Conservation (phyloP, 2,888 invertebrate species). For the Creontiades dilutus region DNA sequence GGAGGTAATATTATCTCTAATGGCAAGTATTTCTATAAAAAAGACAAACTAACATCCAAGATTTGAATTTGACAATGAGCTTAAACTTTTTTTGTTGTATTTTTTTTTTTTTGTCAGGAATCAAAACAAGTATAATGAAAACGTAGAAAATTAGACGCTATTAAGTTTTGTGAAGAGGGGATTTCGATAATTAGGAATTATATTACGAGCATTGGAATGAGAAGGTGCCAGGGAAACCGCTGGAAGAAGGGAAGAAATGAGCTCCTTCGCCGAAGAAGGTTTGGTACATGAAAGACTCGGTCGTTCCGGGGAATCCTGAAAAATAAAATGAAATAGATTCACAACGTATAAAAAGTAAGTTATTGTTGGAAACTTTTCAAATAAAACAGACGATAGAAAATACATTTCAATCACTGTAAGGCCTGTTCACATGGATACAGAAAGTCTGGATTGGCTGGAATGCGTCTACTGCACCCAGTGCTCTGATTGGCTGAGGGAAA, state of each 20-base stretch:
- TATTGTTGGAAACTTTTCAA: too few species aligned
- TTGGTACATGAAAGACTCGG: conserved; percentile 63
- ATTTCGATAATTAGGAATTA: conserved; percentile 28
- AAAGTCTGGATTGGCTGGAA: too few species aligned
- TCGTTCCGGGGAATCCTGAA: conserved; percentile 5
- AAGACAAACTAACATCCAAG: not conserved
- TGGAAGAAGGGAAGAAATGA: conserved; percentile 73
- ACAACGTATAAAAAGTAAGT: not conserved
- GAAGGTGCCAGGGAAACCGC: conserved; percentile 66
- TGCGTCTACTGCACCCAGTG: too few species aligned
- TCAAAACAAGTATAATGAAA: conserved; percentile 57
- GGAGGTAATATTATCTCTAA: conserved; percentile 9
- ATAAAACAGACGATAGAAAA: too few species aligned
- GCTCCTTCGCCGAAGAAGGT: conserved; percentile 72
- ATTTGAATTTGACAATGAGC: not conserved
- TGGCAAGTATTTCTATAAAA: not conserved
- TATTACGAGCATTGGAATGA: conserved; percentile 72
- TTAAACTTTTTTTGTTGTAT: conserved; percentile 19
- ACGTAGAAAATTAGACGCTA: conserved; percentile 63
- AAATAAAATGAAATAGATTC: not conserved
- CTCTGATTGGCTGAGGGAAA: too few species aligned
- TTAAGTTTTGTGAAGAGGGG: conserved; percentile 27
- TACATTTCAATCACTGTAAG: too few species aligned
- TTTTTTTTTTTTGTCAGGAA: conserved; percentile 2
- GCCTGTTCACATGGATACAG: too few species aligned